These are phyloP conservation scores for Scolopax rusticola DNA, from an alignment of 2,797 vertebrate genomes.

Conservation along the genomic window DNA sequence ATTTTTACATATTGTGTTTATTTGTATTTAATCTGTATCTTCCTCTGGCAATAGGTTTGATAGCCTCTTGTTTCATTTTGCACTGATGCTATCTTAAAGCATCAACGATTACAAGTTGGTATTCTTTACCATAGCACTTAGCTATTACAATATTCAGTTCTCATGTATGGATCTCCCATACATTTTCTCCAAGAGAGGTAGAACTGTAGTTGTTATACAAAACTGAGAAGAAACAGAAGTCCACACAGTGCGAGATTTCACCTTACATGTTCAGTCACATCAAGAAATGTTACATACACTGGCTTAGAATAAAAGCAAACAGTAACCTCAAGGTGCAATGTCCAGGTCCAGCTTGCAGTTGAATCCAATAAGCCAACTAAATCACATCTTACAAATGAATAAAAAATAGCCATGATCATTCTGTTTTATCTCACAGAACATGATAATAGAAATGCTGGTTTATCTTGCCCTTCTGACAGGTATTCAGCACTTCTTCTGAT, in stretches of 20 bases:
- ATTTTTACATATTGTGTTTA: background rate
- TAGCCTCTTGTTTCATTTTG: background rate
- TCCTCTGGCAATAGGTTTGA: background rate
- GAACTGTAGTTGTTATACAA: background rate
- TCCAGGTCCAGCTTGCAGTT: background rate
- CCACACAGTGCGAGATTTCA: background rate
- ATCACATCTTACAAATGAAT: background rate
- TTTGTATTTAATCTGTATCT: conserved; percentile 12
- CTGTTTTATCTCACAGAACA: background rate
- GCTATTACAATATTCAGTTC: background rate
- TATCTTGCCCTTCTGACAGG: background rate
- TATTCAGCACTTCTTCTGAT: background rate
- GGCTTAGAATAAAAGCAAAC: background rate
- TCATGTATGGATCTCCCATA: background rate
- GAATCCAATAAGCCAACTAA: background rate
- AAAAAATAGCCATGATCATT: background rate
- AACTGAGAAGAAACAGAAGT: background rate
- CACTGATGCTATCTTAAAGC: background rate
- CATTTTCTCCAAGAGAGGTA: background rate
- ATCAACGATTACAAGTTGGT: background rate
- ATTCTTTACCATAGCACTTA: background rate
- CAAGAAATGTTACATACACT: background rate
- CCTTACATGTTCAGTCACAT: background rate
- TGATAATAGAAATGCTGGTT: background rate
- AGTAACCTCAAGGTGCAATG: background rate